Evolutionary conservation across 2,113 vertebrate species (phyloP).

Genomic region (Corythornis madagascariensis): DNA sequence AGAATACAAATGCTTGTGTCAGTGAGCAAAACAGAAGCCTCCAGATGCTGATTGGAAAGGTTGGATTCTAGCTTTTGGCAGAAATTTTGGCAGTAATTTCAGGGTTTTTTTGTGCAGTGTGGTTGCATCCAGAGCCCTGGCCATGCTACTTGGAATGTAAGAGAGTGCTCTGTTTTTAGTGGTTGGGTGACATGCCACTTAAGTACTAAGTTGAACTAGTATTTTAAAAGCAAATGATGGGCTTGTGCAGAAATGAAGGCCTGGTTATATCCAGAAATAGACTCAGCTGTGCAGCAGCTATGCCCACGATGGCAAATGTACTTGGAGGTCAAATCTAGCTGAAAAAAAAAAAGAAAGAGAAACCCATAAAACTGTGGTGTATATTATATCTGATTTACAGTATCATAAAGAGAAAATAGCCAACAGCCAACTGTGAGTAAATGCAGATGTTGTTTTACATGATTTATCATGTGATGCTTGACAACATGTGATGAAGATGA

Average conservation of each 20-base stretch:
- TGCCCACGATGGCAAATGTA: accelerated
- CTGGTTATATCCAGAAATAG: slow-evolving; percentile 48
- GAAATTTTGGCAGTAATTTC: neutral
- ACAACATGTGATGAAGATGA: neutral
- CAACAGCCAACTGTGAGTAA: neutral
- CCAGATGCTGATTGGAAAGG: neutral
- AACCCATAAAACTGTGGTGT: neutral
- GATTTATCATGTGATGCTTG: neutral
- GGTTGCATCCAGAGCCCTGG: neutral
- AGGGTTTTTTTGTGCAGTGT: neutral
- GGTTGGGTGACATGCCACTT: neutral
- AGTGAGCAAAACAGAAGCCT: neutral
- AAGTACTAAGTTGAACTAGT: neutral
- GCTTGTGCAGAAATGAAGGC: slow-evolving; percentile 23
- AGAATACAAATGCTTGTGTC: neutral
- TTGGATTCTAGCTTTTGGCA: neutral
- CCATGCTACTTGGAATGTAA: neutral
- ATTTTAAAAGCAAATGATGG: slow-evolving; percentile 37
- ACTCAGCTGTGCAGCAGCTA: neutral
- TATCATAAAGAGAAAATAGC: neutral
- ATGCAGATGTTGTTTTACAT: slow-evolving; percentile 14
- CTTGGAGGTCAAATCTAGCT: neutral
- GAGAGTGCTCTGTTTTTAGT: slow-evolving; percentile 40
- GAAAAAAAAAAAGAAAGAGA: neutral
- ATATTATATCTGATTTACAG: neutral